These are phyloP conservation scores for Ctenodactylus gundi DNA, from an alignment of 2,113 vertebrate genomes.

Conservation along the genomic window DNA sequence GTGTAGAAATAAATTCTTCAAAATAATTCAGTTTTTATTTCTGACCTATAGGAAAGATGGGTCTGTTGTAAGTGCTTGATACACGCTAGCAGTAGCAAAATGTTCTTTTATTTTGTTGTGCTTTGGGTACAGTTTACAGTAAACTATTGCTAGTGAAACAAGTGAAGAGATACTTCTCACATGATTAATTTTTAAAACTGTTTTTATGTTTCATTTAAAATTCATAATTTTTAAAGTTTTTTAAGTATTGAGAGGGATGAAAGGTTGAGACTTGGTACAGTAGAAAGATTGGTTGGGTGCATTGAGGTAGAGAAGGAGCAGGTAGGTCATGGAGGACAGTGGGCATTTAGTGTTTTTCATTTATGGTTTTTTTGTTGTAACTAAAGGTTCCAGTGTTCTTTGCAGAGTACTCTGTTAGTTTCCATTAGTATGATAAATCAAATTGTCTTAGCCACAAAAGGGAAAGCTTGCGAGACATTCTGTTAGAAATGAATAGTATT, in stretches of 20 bases:
- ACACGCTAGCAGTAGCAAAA: not conserved
- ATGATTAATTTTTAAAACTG: not conserved
- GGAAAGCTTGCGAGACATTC: not conserved
- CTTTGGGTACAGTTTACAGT: not conserved
- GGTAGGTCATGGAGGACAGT: not conserved
- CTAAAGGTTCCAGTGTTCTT: not conserved
- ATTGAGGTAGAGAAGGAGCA: not conserved
- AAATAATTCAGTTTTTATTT: conserved; percentile 14
- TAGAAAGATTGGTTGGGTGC: not conserved
- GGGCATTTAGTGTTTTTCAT: not conserved
- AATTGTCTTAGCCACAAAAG: conserved; percentile 11
- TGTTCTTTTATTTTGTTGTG: conserved; percentile 5
- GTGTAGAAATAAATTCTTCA: conserved; percentile 23
- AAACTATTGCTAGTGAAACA: not conserved
- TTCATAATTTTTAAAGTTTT: not conserved
- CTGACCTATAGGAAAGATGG: too few relatives aligned
- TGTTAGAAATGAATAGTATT: not conserved
- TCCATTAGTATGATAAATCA: not conserved
- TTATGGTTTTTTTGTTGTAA: not conserved
- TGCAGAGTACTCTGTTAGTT: not conserved
- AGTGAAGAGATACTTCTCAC: too few relatives aligned
- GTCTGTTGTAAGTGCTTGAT: conserved; percentile 1
- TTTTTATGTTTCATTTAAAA: conserved; percentile 35
- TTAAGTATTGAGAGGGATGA: not conserved
- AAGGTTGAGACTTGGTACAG: not conserved